Evolutionary conservation across 2,113 vertebrate species (phyloP).

Genomic region (Nipponia nippon): DNA sequence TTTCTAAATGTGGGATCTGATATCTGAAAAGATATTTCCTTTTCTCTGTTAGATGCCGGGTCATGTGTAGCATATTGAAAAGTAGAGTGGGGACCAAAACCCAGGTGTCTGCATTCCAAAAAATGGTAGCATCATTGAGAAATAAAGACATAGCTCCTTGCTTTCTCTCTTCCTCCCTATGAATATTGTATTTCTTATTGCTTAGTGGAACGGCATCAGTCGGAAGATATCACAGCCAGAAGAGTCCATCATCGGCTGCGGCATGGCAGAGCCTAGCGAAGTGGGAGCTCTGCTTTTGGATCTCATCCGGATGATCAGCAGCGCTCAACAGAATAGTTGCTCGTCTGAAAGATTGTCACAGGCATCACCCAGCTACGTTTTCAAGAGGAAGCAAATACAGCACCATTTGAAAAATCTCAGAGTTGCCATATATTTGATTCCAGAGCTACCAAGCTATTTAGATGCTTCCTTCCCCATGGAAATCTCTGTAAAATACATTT

Average conservation of each 20-base stretch:
- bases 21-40: not conserved
- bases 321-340: not conserved
- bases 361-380: not conserved
- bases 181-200: not conserved
- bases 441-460: not conserved
- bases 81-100: not conserved
- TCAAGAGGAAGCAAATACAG: not conserved
- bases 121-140: not conserved
- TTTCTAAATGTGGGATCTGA: not conserved
- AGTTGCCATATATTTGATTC: not conserved
- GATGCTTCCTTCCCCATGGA: not conserved
- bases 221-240: not conserved
- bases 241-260: not conserved
- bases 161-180: not conserved
- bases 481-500: not conserved
- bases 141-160: not conserved
- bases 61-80: not conserved
- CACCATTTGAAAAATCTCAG: not conserved
- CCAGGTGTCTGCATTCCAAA: not conserved
- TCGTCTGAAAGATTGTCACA: not conserved
- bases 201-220: not conserved
- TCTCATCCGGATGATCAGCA: not conserved
- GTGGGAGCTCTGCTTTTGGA: not conserved
- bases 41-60: not conserved
- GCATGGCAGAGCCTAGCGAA: not conserved